phyloP scores from a whole-genome alignment of 2,888 invertebrate genomes.

The Teleogryllus oceanicus region DNA sequence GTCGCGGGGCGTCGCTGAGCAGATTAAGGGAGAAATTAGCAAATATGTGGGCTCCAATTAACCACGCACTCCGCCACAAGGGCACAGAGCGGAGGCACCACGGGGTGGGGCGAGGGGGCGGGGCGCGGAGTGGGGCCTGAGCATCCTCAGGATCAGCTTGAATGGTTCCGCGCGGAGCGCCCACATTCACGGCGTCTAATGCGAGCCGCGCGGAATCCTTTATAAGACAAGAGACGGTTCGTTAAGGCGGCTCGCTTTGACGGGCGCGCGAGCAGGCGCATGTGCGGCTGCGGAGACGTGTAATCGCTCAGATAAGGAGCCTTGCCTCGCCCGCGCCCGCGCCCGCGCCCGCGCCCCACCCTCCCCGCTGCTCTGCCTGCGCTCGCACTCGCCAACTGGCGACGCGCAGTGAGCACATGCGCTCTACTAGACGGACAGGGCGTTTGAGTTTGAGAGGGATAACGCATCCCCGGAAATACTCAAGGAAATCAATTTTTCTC shows the following conservation, averaged over 20 bases:
- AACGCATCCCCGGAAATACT: too few species aligned
- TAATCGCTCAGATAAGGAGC: slow-evolving; percentile 9
- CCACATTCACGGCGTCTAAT: slow-evolving; percentile 1
- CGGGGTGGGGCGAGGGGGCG: too few species aligned
- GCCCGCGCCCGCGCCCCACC: not conserved
- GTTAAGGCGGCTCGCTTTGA: slow-evolving; percentile 7
- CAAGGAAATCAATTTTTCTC: too few species aligned
- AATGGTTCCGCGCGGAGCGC: not conserved
- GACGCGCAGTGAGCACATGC: too few species aligned
- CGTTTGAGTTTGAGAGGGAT: too few species aligned
- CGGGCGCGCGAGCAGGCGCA: not conserved
- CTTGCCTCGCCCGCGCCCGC: not conserved
- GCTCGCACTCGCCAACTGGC: too few species aligned
- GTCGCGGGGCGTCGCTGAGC: slow-evolving; percentile 18
- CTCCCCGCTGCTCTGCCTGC: not conserved
- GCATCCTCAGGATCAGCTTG: not conserved
- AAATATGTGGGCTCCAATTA: slow-evolving; percentile 18
- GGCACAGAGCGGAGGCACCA: not conserved
- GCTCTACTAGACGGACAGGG: too few species aligned
- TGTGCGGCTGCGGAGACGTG: slow-evolving; percentile 10
- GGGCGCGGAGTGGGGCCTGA: not conserved
- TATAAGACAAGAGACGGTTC: not conserved
- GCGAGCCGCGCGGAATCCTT: not conserved
- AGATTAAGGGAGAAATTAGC: not conserved
- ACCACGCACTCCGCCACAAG: not conserved